Percentiles rank a stretch among this genome's conserved stretches.
These are phyloP conservation scores for Horisme vitalbata DNA, from an alignment of 2,888 invertebrate species.

Conservation along the genomic window DNA sequence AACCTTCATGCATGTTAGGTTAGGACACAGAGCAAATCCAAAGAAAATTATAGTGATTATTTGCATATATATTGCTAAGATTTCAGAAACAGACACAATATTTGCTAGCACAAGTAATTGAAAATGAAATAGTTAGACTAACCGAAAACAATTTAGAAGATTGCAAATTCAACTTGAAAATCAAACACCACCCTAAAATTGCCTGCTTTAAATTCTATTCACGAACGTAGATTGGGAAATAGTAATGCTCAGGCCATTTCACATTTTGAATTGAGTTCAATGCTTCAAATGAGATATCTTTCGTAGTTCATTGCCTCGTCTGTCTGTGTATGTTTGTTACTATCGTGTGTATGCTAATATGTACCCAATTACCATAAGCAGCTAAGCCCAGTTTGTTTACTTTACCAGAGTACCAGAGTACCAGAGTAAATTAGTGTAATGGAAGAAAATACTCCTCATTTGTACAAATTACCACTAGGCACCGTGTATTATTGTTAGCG, in stretches of 20 bases:
- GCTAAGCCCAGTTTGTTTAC: constrained; percentile 1
- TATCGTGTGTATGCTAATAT: constrained; percentile 7
- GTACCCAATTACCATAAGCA: constrained; percentile 1
- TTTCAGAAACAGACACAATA: too few species aligned
- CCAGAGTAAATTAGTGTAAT: not conserved
- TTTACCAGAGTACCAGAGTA: not conserved
- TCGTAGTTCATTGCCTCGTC: constrained; percentile 12
- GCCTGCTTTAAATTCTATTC: constrained; percentile 12
- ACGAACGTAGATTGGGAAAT: constrained; percentile 6
- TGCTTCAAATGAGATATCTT: constrained; percentile 8
- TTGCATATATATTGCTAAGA: too few species aligned
- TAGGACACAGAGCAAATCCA: too few species aligned
- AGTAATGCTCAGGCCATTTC: not conserved
- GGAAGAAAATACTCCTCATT: not conserved
- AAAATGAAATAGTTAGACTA: constrained; percentile 3
- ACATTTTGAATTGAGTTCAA: not conserved
- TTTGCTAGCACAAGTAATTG: not conserved
- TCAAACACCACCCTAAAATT: constrained; percentile 7
- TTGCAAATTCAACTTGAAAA: constrained; percentile 10
- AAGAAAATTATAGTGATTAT: too few species aligned
- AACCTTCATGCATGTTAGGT: too few species aligned
- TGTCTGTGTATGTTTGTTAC: constrained; percentile 1
- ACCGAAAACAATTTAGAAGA: constrained; percentile 10
- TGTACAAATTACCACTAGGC: too few species aligned
- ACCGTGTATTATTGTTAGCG: too few species aligned